Base-by-base conservation (phyloP, 1,140 invertebrate genomes). In the Platorchestia sp. region DNA sequence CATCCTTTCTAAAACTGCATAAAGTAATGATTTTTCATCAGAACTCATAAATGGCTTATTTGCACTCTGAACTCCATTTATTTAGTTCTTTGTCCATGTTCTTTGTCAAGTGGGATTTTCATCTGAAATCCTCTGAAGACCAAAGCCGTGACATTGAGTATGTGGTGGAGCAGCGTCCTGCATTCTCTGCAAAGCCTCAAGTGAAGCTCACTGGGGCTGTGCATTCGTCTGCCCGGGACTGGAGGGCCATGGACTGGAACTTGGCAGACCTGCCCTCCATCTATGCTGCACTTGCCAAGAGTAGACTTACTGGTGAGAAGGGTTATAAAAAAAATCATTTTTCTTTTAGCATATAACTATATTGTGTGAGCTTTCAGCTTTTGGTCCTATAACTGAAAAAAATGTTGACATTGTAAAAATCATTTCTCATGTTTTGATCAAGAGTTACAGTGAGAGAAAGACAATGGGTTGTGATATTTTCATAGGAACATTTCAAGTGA, bases 271-370 rank as follows among this genome's bases (percentile, higher is more conserved):
- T 93, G 45, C 91, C 91, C 0, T 6, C 91, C 43, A 42, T 45
- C 44, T 93, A 93, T 40, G 91, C 91, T n/a, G 45, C 91, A n/a
- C 45, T 93, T 3, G 45, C 91, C 91, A 93, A 93, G 45, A 93
- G 91, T 47, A 44, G 91, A 93, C 91, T 93, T 10, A 93, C 91
- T 45, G 45, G 91, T 93, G 10, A 89, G 59, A 75, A 22, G 14
- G n/a, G n/a, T n/a, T n/a, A n/a, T n/a, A n/a, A n/a, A n/a, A n/a
- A n/a, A n/a, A n/a, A n/a, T n/a, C n/a, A n/a, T n/a, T n/a, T n/a
- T n/a, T n/a, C n/a, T n/a, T n/a, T n/a, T n/a, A n/a, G n/a, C n/a
- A n/a, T n/a, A n/a, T n/a, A n/a, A n/a, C n/a, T n/a, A n/a, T n/a
- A n/a, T n/a, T n/a, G n/a, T n/a, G n/a, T n/a, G n/a, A n/a, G n/a